Evolutionary conservation across 1,140 invertebrate species (phyloP).

Genomic region (Lucilia cuprina): DNA sequence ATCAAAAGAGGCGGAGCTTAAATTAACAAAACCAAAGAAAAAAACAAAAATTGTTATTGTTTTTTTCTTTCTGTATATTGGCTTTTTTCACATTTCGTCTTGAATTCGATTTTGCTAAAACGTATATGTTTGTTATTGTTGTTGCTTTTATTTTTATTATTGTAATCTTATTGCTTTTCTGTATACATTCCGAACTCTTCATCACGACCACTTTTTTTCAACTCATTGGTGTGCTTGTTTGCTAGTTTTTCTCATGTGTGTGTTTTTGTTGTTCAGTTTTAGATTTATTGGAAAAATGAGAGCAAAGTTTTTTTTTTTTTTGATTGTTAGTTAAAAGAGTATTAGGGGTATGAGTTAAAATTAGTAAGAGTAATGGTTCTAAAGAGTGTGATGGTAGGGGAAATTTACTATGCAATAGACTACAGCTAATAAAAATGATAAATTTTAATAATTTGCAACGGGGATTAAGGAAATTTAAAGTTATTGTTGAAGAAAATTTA

Average conservation of each 20-base stretch:
- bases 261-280: neutral
- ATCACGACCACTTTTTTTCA: neutral
- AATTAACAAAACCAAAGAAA: no score
- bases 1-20: conserved; percentile 62
- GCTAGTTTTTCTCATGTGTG: neutral
- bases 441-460: no score
- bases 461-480: no score
- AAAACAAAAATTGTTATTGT: conserved; percentile 17
- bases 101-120: conserved; percentile 2
- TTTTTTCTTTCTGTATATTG: neutral
- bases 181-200: neutral
- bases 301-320: neutral
- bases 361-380: no score
- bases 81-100: neutral
- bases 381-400: no score
- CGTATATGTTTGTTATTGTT: conserved; percentile 29
- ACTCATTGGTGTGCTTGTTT: neutral
- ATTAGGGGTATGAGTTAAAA: neutral
- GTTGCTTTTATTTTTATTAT: conserved; percentile 31
- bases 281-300: conserved; percentile 13
- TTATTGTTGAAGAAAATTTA: no score
- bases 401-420: no score
- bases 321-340: neutral
- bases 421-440: no score
- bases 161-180: neutral